These are phyloP conservation scores for Elymnias hypermnestra DNA, from an alignment of 1,140 invertebrate species.

Conservation along the genomic window DNA sequence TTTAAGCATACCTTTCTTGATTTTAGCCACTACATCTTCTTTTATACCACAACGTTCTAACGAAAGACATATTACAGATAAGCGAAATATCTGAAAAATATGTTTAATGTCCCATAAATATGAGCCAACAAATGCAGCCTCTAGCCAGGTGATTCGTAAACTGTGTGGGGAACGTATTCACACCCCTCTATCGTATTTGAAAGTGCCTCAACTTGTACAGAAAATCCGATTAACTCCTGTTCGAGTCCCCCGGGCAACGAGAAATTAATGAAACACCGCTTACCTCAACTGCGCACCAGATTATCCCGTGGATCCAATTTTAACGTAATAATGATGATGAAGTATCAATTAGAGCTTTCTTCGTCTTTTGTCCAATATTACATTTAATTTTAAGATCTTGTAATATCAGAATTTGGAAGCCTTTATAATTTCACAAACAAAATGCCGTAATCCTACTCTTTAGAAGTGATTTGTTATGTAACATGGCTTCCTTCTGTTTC, in stretches of 20 bases:
- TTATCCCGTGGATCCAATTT: slow-evolving; percentile 28
- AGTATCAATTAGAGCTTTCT: slow-evolving; percentile 24
- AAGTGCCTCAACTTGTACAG: slow-evolving; percentile 27
- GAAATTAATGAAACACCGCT: slow-evolving; percentile 38
- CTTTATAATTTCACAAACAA: too few species aligned
- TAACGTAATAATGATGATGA: slow-evolving; percentile 24
- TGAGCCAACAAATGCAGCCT: not conserved
- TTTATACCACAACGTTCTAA: too few species aligned
- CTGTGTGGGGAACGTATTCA: slow-evolving; percentile 10
- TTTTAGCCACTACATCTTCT: too few species aligned
- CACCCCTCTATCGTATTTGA: slow-evolving; percentile 17
- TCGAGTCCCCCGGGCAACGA: slow-evolving; percentile 29
- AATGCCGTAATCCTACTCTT: too few species aligned
- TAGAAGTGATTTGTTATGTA: too few species aligned
- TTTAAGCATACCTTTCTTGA: too few species aligned
- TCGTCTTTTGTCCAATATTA: not conserved
- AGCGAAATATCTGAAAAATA: too few species aligned
- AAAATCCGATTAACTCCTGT: slow-evolving; percentile 34
- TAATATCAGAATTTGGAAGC: too few species aligned
- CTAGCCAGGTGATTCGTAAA: slow-evolving; percentile 11
- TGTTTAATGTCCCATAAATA: not conserved
- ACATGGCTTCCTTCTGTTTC: too few species aligned
- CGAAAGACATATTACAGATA: too few species aligned
- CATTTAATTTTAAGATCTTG: too few species aligned
- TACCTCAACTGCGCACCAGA: slow-evolving; percentile 26